phyloP scores from a whole-genome alignment of 2,113 vertebrate genomes.

The Hippotragus niger region DNA sequence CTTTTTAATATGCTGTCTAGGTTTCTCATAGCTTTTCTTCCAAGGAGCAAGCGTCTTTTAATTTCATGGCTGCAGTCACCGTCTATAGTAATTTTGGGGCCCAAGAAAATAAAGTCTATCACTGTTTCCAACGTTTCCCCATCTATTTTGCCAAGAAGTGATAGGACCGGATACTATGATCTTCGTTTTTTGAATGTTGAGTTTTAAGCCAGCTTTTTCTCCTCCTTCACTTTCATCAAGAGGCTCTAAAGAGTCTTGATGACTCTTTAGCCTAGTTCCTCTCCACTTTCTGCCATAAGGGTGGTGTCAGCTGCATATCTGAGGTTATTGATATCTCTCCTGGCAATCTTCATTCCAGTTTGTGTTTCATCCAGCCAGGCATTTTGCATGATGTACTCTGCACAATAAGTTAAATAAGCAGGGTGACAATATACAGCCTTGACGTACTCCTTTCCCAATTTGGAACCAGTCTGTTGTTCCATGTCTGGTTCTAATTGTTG shows the following conservation, averaged over 20 bases:
- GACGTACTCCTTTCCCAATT: neutral
- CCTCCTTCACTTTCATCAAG: neutral
- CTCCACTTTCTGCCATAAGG: neutral
- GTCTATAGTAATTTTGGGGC: neutral
- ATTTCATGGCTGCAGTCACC: neutral
- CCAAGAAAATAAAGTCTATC: neutral
- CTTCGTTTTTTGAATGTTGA: neutral
- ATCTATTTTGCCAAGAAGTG: neutral
- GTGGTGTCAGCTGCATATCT: neutral
- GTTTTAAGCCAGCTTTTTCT: neutral
- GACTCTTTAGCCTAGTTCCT: neutral
- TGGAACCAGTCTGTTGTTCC: neutral
- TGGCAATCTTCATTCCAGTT: neutral
- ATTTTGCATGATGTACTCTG: neutral
- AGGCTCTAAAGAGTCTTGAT: neutral
- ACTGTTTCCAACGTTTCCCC: neutral
- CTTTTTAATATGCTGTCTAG: neutral
- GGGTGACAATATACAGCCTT: neutral
- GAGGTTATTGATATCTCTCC: neutral
- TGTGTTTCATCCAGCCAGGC: neutral
- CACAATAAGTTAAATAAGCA: neutral
- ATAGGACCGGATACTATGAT: neutral
- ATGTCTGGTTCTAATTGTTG: neutral
- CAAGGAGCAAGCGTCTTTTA: neutral
- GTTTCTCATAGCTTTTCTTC: neutral